Conservation (phyloP, 2,888 invertebrate genomes). For the Ethmia dodecea region DNA sequence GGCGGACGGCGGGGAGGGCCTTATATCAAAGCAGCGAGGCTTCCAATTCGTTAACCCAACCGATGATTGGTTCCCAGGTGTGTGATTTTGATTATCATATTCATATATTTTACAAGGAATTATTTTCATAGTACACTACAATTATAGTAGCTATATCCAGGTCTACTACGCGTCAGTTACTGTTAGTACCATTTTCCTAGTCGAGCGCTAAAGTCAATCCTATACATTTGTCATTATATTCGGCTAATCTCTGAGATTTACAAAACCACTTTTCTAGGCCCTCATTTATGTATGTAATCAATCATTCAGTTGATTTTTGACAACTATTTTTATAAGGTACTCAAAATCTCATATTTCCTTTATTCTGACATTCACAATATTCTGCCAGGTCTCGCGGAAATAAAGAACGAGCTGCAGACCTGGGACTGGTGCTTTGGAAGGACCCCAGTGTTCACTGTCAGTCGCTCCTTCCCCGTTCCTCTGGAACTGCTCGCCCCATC, state of each 20-base stretch:
- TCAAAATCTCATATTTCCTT: no score
- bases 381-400: constrained; percentile 81
- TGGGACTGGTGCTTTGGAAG: constrained; percentile 95
- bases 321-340: no score
- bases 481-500: constrained; percentile 62
- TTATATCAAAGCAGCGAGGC: constrained; percentile 86
- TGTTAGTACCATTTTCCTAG: no score
- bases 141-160: no score
- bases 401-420: constrained; percentile 82
- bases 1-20: constrained; percentile 84
- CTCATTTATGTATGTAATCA: no score
- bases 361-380: background rate
- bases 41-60: constrained; percentile 92
- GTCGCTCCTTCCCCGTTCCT: constrained; percentile 80
- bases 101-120: background rate
- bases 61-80: constrained; percentile 92
- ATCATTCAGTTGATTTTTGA: no score
- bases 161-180: no score
- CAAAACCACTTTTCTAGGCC: no score
- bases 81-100: constrained; percentile 14
- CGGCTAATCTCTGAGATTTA: no score
- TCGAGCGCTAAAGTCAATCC: no score
- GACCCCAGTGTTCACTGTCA: constrained; percentile 90
- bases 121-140: no score
- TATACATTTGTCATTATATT: no score